Evolutionary conservation across 2,113 vertebrate species (phyloP).

Genomic region (Larimichthys polyactis): DNA sequence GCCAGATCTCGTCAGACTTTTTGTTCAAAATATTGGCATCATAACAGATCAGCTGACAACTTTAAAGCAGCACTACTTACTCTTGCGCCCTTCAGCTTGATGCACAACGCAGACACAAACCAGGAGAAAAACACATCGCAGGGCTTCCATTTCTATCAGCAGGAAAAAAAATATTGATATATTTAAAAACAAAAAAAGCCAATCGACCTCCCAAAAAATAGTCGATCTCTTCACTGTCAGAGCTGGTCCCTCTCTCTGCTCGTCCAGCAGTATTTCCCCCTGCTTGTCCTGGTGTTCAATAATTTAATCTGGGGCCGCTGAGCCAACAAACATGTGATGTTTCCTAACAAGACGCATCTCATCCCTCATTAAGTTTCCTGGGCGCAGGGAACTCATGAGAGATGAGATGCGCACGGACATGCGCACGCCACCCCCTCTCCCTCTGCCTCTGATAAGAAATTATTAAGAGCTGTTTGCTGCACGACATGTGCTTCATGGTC

Average conservation of each 20-base stretch:
- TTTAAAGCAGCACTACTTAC: constrained; percentile 71
- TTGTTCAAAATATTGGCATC: neutral
- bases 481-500: too few species aligned
- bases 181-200: neutral
- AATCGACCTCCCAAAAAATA: too few species aligned
- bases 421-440: constrained; percentile 4
- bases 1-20: neutral
- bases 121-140: constrained; percentile 55
- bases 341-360: constrained; percentile 82
- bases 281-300: constrained; percentile 25
- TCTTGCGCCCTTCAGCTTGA: constrained; percentile 71
- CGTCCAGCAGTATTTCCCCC: constrained; percentile 2
- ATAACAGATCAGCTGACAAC: neutral
- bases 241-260: constrained; percentile 23
- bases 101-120: constrained; percentile 43
- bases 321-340: constrained; percentile 80
- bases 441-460: neutral
- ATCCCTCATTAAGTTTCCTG: constrained; percentile 73
- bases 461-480: neutral
- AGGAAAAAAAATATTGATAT: neutral
- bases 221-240: neutral
- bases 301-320: constrained; percentile 72
- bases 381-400: constrained; percentile 51
- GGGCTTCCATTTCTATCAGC: constrained; percentile 56
- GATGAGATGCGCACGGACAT: constrained; percentile 2